Evolutionary conservation across 2,888 invertebrate species (phyloP).

Genomic region (Yponomeuta malinellus): DNA sequence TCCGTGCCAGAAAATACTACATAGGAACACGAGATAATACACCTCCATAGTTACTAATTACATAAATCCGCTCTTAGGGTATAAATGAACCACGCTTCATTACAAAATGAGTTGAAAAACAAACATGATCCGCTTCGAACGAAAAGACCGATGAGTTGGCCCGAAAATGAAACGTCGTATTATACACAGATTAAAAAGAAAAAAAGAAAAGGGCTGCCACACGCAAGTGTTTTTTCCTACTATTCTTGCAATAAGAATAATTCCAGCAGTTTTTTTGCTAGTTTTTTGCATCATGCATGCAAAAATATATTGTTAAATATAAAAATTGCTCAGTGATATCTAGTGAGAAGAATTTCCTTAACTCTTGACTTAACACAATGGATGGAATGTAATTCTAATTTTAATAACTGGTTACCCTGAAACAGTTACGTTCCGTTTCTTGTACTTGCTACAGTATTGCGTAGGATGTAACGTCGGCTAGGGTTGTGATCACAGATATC

Average conservation of each 20-base stretch:
- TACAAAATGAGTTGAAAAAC: conserved; percentile 41
- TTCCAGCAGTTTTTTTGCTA: neutral
- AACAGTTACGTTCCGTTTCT: neutral
- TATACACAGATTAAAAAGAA: neutral
- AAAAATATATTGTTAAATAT: no score
- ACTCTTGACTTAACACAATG: no score
- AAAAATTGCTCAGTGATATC: no score
- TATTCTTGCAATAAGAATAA: neutral
- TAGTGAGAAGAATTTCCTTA: no score
- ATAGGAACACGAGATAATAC: conserved; percentile 54
- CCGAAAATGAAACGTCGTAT: conserved; percentile 51
- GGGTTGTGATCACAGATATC: neutral
- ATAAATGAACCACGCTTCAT: conserved; percentile 50
- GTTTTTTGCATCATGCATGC: no score
- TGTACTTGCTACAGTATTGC: neutral
- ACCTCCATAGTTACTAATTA: conserved; percentile 54
- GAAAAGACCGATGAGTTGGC: conserved; percentile 73
- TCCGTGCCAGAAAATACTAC: conserved; percentile 58
- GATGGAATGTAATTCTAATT: no score
- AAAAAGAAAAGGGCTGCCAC: neutral
- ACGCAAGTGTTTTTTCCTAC: neutral
- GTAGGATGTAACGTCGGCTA: neutral
- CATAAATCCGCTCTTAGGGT: conserved; percentile 34
- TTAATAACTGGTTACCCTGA: no score
- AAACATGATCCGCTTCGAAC: conserved; percentile 59